Evolutionary conservation across 1,140 invertebrate species (phyloP).

Genomic region (Reticulitermes speratus): DNA sequence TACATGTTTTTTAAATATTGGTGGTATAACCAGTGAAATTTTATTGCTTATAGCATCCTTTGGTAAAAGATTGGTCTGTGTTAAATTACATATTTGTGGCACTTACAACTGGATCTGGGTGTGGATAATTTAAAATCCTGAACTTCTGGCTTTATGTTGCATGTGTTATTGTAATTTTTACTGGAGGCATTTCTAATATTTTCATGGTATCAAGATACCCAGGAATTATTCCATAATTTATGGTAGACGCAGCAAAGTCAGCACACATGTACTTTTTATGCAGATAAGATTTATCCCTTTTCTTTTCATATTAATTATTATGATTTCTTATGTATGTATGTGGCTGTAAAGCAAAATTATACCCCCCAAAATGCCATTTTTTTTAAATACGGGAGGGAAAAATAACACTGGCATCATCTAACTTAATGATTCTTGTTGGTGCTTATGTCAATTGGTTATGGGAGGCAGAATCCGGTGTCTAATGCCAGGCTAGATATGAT

Average conservation of each 20-base stretch:
- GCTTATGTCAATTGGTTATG: slow-evolving; percentile 21
- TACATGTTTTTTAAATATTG: neutral
- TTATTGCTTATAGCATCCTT: neutral
- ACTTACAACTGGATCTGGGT: neutral
- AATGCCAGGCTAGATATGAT: neutral
- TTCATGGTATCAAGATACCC: neutral
- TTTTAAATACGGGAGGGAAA: neutral
- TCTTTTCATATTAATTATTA: neutral
- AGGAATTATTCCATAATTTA: neutral
- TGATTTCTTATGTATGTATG: neutral
- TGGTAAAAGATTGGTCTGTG: neutral
- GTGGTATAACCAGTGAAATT: neutral
- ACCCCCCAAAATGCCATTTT: neutral
- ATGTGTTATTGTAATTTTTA: neutral
- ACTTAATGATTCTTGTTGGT: slow-evolving; percentile 21
- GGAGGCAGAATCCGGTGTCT: neutral
- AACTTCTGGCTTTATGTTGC: neutral
- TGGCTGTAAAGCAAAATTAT: neutral
- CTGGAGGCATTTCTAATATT: neutral
- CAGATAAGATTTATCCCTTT: neutral
- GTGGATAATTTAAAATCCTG: neutral
- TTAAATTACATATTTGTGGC: neutral
- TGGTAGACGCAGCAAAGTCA: neutral
- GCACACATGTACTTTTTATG: neutral
- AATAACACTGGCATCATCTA: neutral